These are phyloP conservation scores for Teinopalpus imperialis DNA, from an alignment of 2,888 invertebrate species.

Conservation along the genomic window DNA sequence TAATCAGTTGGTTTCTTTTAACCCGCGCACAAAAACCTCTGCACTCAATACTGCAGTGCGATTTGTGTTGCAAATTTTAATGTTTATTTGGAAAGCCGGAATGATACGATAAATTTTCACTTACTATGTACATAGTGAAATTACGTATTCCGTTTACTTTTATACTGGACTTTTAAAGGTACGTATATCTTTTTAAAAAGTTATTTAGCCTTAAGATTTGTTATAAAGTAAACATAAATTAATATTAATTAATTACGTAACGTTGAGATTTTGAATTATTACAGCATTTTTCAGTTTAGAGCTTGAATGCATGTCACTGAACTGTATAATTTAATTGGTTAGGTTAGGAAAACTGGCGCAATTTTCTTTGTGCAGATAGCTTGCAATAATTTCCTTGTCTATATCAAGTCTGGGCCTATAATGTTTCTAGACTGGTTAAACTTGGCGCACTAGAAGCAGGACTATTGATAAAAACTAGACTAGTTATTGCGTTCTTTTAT, in stretches of 20 bases:
- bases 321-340: constrained; percentile 10
- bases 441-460: not conserved
- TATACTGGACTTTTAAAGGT: constrained; percentile 25
- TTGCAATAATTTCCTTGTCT: constrained; percentile 58
- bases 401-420: constrained; percentile 36
- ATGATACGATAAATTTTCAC: constrained; percentile 14
- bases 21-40: constrained; percentile 77
- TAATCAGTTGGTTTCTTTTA: constrained; percentile 75
- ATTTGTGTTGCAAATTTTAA: constrained; percentile 78
- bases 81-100: constrained; percentile 26
- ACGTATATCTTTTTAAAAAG: constrained; percentile 2
- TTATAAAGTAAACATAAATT: too few species aligned
- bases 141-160: not conserved
- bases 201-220: too few species aligned
- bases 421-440: constrained; percentile 18
- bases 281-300: too few species aligned
- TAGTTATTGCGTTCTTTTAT: not conserved
- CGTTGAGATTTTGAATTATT: too few species aligned
- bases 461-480: not conserved
- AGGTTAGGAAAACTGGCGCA: constrained; percentile 43
- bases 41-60: constrained; percentile 80
- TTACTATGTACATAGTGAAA: not conserved
- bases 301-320: not conserved
- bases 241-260: too few species aligned
- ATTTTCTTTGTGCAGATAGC: constrained; percentile 68